Percentiles rank a stretch among this genome's conserved stretches.
Conservation (phyloP, 2,888 invertebrate genomes). For the Lepidonotus clava region DNA sequence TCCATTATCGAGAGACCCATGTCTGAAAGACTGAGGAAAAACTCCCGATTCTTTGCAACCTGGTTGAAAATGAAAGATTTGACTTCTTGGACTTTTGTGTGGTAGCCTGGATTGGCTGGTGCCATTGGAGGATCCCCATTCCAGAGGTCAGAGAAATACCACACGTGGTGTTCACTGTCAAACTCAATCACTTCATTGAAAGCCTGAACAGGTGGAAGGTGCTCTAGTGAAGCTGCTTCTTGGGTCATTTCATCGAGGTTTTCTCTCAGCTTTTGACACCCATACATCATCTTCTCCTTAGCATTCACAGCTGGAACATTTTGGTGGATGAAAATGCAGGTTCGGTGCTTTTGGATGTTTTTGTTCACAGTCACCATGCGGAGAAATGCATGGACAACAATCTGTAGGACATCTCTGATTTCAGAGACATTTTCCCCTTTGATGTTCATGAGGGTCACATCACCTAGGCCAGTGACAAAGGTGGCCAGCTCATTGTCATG, state of each 20-base stretch:
- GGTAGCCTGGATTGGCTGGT: slow-evolving; percentile 55
- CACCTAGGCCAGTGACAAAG: slow-evolving; percentile 50
- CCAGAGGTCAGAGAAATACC: slow-evolving; percentile 56
- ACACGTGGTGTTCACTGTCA: slow-evolving; percentile 41
- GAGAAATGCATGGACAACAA: slow-evolving; percentile 52
- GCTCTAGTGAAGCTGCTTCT: slow-evolving; percentile 16
- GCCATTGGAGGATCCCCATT: slow-evolving; percentile 59
- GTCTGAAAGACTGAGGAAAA: slow-evolving; percentile 9
- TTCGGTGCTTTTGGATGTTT: neutral
- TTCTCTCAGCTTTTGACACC: slow-evolving; percentile 15
- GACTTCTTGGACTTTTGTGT: neutral
- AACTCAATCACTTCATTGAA: slow-evolving; percentile 53
- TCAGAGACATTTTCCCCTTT: slow-evolving; percentile 18
- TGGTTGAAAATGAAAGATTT: slow-evolving; percentile 12
- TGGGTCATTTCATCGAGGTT: slow-evolving; percentile 29
- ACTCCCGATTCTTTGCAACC: neutral
- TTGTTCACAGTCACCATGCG: too few species aligned
- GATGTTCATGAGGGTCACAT: slow-evolving; percentile 51
- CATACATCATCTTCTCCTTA: slow-evolving; percentile 27
- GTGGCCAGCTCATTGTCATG: slow-evolving; percentile 57
- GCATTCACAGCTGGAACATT: slow-evolving; percentile 54
- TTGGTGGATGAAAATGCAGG: slow-evolving; percentile 54
- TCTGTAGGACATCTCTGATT: slow-evolving; percentile 53
- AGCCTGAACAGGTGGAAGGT: neutral
- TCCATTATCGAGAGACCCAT: neutral